Base-by-base conservation (phyloP, 2,888 invertebrate genomes). In the Poecilobothrus nobilitatus region DNA sequence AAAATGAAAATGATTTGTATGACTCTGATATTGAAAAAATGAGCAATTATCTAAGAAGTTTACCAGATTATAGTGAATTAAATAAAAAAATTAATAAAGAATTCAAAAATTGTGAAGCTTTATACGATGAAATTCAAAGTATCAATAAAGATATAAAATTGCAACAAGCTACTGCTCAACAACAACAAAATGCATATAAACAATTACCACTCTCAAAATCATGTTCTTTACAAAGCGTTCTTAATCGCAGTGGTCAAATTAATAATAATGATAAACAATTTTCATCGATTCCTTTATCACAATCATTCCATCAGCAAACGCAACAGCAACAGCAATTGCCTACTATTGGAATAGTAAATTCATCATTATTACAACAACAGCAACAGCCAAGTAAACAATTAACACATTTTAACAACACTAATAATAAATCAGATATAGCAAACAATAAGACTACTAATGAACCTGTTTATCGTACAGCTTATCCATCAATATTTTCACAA, bases 1-100 rank as follows among this genome's bases (percentile, higher is more conserved):
- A 9, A 53, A 53, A 71, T 65, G 72, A 72, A 68, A 73, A 70
- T 69, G 75, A 82, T 70, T 78, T 81, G 71, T 82, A 82, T 70
- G 79, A 79, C 73, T 80, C 79, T 5, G 83, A 82, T 70, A 82
- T 82, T 63, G 82, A 82, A 73, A 82, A 81, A 77, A 82, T 82
- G 82, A 81, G 81, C 72, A 80, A 81, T 72, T 82, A 82, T 75
- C 75, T 82, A n/a, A 80, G 80, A 73, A 82, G 81, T 73, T 70
- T 82, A 69, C 82, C 82, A 66, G 82, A 82, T 71, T 82, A 82
- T 69, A 80, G 78, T 66, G 82, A 82, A 69, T 70, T 82, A 66
- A 81, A 82, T 72, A 78, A 80, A 34, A 81, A 81, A 72, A 73
- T 82, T 70, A 80, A 80, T 72, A 76, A 80, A 70, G 82, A 81